These are phyloP conservation scores for Coptotermes formosanus DNA, from an alignment of 1,140 invertebrate genomes.

Conservation along the genomic window DNA sequence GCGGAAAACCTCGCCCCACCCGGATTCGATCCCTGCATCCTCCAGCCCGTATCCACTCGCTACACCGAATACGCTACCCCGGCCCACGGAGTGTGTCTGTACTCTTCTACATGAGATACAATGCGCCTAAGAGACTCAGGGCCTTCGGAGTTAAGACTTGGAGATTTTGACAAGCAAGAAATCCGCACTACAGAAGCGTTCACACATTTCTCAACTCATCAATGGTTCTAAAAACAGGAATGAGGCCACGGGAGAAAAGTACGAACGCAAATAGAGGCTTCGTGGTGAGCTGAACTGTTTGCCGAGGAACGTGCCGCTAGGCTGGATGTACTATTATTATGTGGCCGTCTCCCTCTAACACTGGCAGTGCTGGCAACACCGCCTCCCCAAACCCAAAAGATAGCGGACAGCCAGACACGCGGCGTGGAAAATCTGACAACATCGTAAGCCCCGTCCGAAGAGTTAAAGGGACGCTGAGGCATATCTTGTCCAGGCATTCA, in stretches of 20 bases:
- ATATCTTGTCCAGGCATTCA: neutral
- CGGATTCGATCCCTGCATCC: no score
- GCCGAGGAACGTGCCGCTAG: neutral
- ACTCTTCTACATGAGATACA: no score
- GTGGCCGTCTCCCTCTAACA: neutral
- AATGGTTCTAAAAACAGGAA: neutral
- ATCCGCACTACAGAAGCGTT: neutral
- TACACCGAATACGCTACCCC: no score
- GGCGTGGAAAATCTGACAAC: neutral
- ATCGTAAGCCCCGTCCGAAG: neutral
- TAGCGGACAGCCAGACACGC: neutral
- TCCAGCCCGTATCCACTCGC: no score
- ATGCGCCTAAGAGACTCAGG: no score
- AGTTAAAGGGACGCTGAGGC: conserved; percentile 10
- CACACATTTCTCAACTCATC: neutral
- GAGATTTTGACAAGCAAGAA: neutral
- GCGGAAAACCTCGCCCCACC: no score
- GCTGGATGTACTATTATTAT: neutral
- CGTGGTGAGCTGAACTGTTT: neutral
- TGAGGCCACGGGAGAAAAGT: neutral
- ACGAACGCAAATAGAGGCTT: neutral
- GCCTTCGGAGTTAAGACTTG: no score
- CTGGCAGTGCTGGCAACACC: neutral
- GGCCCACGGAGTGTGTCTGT: no score
- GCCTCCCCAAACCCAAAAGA: neutral